Percentiles rank a stretch among this genome's conserved stretches.
phyloP scores from a whole-genome alignment of 2,888 invertebrate species.

The Drosophila lutescens region DNA sequence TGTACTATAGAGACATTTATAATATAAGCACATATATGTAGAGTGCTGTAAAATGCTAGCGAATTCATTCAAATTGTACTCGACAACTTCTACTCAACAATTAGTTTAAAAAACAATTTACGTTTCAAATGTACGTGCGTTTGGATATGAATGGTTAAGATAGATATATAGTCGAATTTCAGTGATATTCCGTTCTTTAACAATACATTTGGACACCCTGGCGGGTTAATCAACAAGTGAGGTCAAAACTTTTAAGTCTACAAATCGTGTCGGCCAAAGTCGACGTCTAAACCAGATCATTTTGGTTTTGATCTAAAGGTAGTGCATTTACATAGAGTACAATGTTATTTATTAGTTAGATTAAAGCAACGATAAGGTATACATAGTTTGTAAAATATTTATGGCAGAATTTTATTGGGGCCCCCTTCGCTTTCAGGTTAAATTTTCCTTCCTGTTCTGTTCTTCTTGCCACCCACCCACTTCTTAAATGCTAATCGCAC shows the following conservation, averaged over 20 bases:
- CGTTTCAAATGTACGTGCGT: conserved; percentile 5
- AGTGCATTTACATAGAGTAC: conserved; percentile 2
- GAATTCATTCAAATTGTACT: conserved; percentile 11
- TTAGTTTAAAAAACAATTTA: conserved; percentile 1
- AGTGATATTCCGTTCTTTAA: conserved; percentile 16
- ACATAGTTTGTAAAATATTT: conserved; percentile 54
- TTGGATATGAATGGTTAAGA: conserved; percentile 3
- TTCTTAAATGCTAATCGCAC: conserved; percentile 63
- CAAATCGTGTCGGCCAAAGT: background rate
- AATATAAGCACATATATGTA: conserved; percentile 21
- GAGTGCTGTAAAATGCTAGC: conserved; percentile 13
- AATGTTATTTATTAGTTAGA: conserved; percentile 37
- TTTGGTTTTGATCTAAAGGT: background rate
- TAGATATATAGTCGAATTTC: conserved; percentile 22
- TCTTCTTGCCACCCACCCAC: conserved; percentile 25
- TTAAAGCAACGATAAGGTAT: conserved; percentile 52
- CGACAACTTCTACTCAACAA: conserved; percentile 32
- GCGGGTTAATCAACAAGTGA: conserved; percentile 8
- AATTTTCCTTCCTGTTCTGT: conserved; percentile 1
- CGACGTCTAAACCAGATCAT: background rate
- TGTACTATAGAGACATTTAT: conserved; percentile 24
- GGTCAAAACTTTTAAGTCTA: conserved; percentile 2
- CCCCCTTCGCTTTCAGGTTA: conserved; percentile 16
- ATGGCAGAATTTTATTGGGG: conserved; percentile 60
- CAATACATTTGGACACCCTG: background rate